A percentile compares a stretch with the other conserved stretches of the same genome.
phyloP scores from a whole-genome alignment of 2,888 invertebrate genomes.

The Scaptomyza reducta region DNA sequence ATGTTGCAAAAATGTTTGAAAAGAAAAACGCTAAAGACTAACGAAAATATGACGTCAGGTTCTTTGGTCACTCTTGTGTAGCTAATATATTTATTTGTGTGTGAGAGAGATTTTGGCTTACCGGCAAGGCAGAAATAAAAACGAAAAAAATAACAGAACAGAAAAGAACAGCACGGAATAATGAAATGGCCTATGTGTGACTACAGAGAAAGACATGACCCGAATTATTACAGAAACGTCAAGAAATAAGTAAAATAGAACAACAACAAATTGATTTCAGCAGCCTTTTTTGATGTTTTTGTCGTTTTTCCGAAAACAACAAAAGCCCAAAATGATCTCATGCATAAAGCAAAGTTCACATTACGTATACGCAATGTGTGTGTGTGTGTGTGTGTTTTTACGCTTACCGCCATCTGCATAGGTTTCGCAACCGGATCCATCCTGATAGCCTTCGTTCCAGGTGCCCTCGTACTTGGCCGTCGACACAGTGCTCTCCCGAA shows the following conservation, averaged over 20 bases:
- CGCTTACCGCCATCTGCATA: slow-evolving; percentile 99
- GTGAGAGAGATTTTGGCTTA: slow-evolving; percentile 24
- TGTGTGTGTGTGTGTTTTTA: background rate
- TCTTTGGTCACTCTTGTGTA: slow-evolving; percentile 44
- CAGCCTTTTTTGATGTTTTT: slow-evolving; percentile 19
- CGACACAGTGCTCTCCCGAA: slow-evolving; percentile 96
- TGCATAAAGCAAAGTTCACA: slow-evolving; percentile 49
- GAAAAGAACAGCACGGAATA: background rate
- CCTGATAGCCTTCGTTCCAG: slow-evolving; percentile 99
- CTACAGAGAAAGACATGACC: slow-evolving; percentile 19
- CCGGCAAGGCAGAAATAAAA: slow-evolving; percentile 32
- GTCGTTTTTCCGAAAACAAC: slow-evolving; percentile 57
- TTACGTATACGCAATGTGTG: slow-evolving; percentile 54
- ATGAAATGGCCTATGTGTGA: slow-evolving; percentile 21
- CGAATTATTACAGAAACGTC: slow-evolving; percentile 72
- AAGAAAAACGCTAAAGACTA: slow-evolving; percentile 49
- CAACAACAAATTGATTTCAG: slow-evolving; percentile 49
- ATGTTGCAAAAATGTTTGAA: slow-evolving; percentile 70
- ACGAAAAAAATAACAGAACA: background rate
- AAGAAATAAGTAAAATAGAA: slow-evolving; percentile 64
- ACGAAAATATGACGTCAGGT: slow-evolving; percentile 75
- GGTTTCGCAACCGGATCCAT: slow-evolving; percentile 99
- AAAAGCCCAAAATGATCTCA: slow-evolving; percentile 69
- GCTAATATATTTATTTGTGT: slow-evolving; percentile 8
- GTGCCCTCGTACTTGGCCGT: slow-evolving; percentile 99